Conservation (phyloP, 2,888 invertebrate species). For the Cosmia trapezina region DNA sequence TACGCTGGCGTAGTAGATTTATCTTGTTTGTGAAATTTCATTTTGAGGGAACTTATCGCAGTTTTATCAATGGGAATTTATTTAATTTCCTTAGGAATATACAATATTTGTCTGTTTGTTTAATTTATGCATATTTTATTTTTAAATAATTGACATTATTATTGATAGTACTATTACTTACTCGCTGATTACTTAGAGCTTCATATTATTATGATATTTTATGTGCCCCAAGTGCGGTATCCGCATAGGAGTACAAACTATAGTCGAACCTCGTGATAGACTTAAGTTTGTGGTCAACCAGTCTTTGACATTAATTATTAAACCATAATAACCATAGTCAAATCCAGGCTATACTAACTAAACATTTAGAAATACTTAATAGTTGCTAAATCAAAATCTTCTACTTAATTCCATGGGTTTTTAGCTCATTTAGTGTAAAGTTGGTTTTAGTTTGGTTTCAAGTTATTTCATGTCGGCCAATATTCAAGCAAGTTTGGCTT, state of each 20-base stretch:
- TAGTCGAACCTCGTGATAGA: slow-evolving; percentile 18
- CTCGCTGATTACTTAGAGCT: slow-evolving; percentile 29
- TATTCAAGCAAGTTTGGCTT: background rate
- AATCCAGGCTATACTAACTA: background rate
- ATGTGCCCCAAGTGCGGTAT: slow-evolving; percentile 23
- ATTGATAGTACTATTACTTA: slow-evolving; percentile 31
- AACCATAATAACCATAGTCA: background rate
- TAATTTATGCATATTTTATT: background rate
- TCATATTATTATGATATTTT: slow-evolving; percentile 3
- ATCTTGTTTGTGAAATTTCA: background rate
- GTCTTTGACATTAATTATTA: background rate
- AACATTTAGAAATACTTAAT: background rate
- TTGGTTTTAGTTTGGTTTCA: slow-evolving; percentile 5
- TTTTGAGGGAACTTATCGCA: background rate
- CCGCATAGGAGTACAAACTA: slow-evolving; percentile 3
- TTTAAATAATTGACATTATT: slow-evolving; percentile 17
- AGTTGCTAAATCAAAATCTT: background rate
- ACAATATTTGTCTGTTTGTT: slow-evolving; percentile 33
- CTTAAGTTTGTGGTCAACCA: slow-evolving; percentile 6
- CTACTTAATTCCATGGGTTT: background rate
- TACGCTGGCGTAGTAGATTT: slow-evolving; percentile 8
- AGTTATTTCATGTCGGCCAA: background rate
- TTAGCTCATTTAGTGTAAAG: background rate
- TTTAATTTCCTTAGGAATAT: background rate
- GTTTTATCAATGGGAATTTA: background rate